Evolutionary conservation across 2,888 invertebrate genomes (phyloP), one percentile per base, ranked within the genome.

Genomic region (Drosophila tripunctata): DNA sequence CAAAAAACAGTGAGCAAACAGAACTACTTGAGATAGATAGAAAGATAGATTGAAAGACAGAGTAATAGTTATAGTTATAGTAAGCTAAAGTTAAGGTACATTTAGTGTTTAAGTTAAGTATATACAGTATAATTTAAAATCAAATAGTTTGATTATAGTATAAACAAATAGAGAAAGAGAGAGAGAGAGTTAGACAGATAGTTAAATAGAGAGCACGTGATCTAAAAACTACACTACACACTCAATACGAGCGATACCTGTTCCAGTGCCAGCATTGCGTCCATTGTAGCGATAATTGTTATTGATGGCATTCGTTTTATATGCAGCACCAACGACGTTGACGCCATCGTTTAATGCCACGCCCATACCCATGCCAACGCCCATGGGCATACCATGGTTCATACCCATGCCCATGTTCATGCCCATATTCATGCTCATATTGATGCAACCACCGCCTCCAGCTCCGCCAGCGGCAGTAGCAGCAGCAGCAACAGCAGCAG

Each of bases 271-370:
- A 69, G 85, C 69, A 69, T 71, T 89, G 88, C 91, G 90, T 82
- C 89, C 88, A 83, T 89, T 90, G 88, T 89, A 91, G 78, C 91
- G 90, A 81, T 91, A 91, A 87, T 90, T 91, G 83, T 90, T 91
- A 83, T 90, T 91, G 75, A 90, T 85, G 72, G 88, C 89, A 74
- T 90, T 91, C 73, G 90, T 89, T 78, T 90, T 89, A 68, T 89
- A 89, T 50, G 75, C 75, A 47, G 84, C 78, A 52, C 60, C 69
- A 55, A 78, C 77, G 56, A 45, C 55, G 55, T 55, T 41, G 52
- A 73, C 50, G 55, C 67, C 66, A 41, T 67, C 36, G 52, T 65
- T 70, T 66, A 79, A 38, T 40, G 64, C 71, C 47, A 62, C 33
- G 38, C 50, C 56, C 27, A 45, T 17, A 24, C 38, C 45, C 24